Base-by-base conservation (phyloP, 2,113 vertebrate species). In the Oncorhynchus nerka region DNA sequence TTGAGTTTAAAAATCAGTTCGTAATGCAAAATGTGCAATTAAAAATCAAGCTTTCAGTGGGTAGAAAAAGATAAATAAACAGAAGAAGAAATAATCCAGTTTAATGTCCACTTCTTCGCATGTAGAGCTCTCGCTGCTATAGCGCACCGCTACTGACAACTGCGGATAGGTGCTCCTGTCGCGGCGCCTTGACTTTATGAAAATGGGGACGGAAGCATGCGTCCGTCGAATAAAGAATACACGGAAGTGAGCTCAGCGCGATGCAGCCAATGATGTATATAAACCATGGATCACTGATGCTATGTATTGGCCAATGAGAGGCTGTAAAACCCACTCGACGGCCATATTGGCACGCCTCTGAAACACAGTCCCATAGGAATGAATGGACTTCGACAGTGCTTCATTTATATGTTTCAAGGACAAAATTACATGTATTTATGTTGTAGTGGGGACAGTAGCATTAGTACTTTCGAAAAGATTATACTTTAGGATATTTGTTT, bases 211-310 rank as follows among this genome's bases (percentile, higher is more conserved):
- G 90, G 91, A 88, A 87, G 83, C 84, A 15, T 49, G 80, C 74
- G 80, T 84, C 77, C 34, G 75, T 68, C 70, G 81, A 76, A 75
- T 4, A 78, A 80, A 12, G 75, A 89, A 45, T 45, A 45, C 39
- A 11, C 39, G 91, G 91, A 91, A 91, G 87, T 90, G 92, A 90
- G 86, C 89, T 89, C 83, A 89, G 71, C 78, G n/a, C 83, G 79
- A 45, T 45, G 6, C 39, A 45, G 39, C 39, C 39, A 45, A 45
- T 45, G 39, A 45, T 45, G 39, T 45, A 45, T 45, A 45, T 45
- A 11, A 45, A 45, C 39, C 39, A 2, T 11, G 39, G 39, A 85
- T 85, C 61, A 74, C 32, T 7, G 45, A 61, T 39, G 39, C 65
- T 39, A 34, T 85, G 79, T 48, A 1, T n/a, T 45, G 16, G 26